Percentiles rank a stretch among this genome's conserved stretches.
Evolutionary conservation across 2,113 vertebrate genomes (phyloP).

Genomic region (Benthochromis sp.): DNA sequence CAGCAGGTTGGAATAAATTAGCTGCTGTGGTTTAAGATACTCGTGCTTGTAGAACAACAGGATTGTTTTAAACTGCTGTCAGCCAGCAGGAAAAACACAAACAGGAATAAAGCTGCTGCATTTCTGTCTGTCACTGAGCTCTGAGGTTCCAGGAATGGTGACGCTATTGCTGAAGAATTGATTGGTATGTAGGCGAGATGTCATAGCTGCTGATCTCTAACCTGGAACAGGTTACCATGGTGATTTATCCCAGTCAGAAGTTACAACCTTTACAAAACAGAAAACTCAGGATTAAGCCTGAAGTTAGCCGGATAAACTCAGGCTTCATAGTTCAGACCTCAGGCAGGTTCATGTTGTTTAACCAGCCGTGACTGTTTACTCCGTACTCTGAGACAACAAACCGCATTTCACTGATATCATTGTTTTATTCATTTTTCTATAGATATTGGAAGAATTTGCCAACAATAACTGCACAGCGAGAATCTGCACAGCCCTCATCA

Average conservation of each 20-base stretch:
- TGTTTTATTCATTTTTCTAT: not conserved
- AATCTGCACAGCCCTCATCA: not conserved
- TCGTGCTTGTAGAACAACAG: not conserved
- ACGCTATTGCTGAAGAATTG: not conserved
- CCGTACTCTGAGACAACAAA: not conserved
- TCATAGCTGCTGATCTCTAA: not conserved
- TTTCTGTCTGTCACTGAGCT: not conserved
- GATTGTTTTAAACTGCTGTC: not conserved
- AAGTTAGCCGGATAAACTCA: accelerated
- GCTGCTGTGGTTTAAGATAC: not conserved
- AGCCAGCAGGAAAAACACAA: not conserved
- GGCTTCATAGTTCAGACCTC: not conserved
- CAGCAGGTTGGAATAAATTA: not conserved
- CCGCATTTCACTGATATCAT: not conserved
- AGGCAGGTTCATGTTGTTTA: not conserved
- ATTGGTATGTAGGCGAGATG: not conserved
- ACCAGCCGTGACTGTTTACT: not conserved
- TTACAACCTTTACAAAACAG: accelerated
- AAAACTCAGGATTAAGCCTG: not conserved
- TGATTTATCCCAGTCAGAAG: not conserved
- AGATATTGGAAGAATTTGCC: not conserved
- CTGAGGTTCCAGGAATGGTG: not conserved
- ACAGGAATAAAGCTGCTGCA: not conserved
- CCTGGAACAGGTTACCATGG: not conserved
- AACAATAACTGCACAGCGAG: not conserved